Conservation (phyloP, 2,113 vertebrate genomes). For the Baryphthengus martii region DNA sequence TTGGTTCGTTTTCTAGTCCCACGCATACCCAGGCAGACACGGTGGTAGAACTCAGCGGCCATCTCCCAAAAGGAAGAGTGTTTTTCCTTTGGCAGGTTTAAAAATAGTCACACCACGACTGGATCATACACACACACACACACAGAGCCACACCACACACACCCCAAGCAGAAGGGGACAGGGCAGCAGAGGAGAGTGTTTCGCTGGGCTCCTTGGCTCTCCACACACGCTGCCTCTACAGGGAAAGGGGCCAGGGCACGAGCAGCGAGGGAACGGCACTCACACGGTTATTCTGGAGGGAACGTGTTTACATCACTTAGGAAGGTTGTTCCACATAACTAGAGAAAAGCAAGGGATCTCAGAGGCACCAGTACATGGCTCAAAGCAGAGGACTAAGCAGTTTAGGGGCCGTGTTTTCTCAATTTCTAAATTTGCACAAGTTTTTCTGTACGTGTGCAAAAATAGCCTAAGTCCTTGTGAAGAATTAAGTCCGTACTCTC, state of each 20-base stretch:
- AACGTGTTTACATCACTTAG: accelerated
- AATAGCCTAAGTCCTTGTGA: neutral
- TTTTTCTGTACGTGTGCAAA: neutral
- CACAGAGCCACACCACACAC: neutral
- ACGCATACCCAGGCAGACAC: neutral
- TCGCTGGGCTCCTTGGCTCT: neutral
- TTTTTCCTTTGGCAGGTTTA: neutral
- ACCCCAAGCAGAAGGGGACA: neutral
- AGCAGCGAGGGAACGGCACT: neutral
- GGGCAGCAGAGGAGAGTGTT: neutral
- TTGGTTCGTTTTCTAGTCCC: neutral
- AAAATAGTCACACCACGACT: neutral
- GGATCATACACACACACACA: neutral
- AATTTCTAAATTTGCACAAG: neutral
- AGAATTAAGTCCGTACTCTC: neutral
- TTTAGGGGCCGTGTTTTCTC: neutral
- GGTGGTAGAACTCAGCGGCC: neutral
- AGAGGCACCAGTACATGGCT: neutral
- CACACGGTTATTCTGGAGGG: neutral
- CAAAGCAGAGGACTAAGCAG: neutral
- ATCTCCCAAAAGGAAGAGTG: neutral
- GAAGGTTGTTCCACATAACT: neutral
- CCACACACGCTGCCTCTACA: neutral
- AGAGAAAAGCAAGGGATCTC: neutral
- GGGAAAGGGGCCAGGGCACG: neutral